phyloP scores from a whole-genome alignment of 2,797 vertebrate genomes.

The Molossus alvarezi region DNA sequence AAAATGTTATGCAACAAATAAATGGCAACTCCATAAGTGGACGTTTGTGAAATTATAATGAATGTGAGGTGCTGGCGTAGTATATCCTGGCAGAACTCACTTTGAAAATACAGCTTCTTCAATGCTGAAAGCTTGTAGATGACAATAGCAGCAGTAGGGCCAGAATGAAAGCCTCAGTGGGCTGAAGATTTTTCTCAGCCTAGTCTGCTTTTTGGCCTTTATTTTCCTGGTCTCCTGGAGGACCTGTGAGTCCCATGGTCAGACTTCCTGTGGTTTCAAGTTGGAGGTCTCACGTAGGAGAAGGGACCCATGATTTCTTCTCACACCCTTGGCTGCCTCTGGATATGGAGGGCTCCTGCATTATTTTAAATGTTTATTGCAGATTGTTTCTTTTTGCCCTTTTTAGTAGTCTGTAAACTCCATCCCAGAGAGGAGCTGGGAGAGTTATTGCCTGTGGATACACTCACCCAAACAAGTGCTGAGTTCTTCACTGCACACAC shows the following conservation, averaged over 20 bases:
- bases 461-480: conserved; percentile 77
- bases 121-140: conserved; percentile 44
- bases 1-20: conserved; percentile 77
- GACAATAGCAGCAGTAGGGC: not conserved
- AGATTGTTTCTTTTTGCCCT: conserved; percentile 72
- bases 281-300: not conserved
- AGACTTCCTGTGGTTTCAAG: not conserved
- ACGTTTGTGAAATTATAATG: conserved; percentile 83
- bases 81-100: conserved; percentile 61
- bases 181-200: conserved; percentile 29
- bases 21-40: conserved; percentile 73
- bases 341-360: not conserved
- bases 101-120: not conserved
- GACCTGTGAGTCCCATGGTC: not conserved
- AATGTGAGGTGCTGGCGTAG: conserved; percentile 74
- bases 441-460: conserved; percentile 83
- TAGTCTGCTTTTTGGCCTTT: not conserved
- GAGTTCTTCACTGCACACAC: conserved; percentile 76
- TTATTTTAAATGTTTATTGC: conserved; percentile 74
- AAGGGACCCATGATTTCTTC: not conserved
- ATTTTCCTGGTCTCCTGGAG: not conserved
- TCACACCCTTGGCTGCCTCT: not conserved
- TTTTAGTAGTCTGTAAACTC: conserved; percentile 76
- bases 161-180: not conserved
- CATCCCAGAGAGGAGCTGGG: not conserved